Conservation (phyloP, 1,140 invertebrate genomes). For the Sinonovacula constricta region DNA sequence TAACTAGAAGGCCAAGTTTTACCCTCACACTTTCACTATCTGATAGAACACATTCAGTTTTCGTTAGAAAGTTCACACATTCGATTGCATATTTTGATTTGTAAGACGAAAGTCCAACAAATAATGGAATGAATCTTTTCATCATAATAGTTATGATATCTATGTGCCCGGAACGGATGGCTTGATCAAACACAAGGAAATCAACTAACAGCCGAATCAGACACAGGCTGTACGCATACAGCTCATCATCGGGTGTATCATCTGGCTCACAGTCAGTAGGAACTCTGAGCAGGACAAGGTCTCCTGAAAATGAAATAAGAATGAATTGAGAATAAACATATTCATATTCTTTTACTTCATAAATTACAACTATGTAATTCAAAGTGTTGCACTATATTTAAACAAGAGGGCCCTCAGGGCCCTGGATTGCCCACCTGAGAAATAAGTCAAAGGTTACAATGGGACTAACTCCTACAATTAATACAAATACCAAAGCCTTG, state of each 20-base stretch:
- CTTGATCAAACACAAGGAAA: constrained; percentile 22
- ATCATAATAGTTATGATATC: constrained; percentile 14
- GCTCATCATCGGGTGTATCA: constrained; percentile 9
- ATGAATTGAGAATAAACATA: too few species aligned
- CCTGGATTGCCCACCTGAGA: too few species aligned
- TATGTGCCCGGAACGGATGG: constrained; percentile 16
- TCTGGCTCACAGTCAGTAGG: neutral
- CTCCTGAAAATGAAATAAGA: too few species aligned
- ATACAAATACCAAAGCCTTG: too few species aligned
- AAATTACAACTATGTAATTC: too few species aligned
- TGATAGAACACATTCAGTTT: constrained; percentile 30
- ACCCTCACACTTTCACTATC: constrained; percentile 7
- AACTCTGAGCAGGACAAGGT: neutral
- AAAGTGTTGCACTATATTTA: too few species aligned
- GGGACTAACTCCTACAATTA: too few species aligned
- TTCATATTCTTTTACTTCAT: too few species aligned
- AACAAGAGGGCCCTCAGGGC: too few species aligned
- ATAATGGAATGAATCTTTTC: constrained; percentile 24
- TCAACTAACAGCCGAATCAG: neutral
- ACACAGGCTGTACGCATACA: constrained; percentile 9
- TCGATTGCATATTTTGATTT: constrained; percentile 34
- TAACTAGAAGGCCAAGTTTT: constrained; percentile 23
- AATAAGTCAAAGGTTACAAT: too few species aligned
- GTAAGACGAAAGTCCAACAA: constrained; percentile 6
- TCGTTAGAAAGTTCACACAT: constrained; percentile 7